phyloP scores from a whole-genome alignment of 2,797 vertebrate species.

The Mormyrops attenuatus region DNA sequence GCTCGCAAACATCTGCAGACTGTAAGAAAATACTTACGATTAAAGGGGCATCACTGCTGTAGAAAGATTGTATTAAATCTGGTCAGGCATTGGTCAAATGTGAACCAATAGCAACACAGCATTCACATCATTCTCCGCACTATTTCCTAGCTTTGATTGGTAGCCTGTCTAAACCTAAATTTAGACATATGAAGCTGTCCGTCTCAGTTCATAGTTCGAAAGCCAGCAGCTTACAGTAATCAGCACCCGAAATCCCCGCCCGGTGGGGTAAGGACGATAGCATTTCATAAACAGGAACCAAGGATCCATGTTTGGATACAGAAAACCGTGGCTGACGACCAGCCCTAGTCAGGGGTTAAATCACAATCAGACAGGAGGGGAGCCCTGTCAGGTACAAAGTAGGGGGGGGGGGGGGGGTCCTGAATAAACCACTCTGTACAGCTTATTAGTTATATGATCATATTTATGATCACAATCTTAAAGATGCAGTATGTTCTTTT shows the following conservation, averaged over 20 bases:
- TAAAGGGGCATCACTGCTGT: not conserved
- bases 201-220: not conserved
- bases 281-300: not conserved
- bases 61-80: not conserved
- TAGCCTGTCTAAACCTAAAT: not conserved
- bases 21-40: conserved; percentile 39
- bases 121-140: not conserved
- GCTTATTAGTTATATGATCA: not conserved
- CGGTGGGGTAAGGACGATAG: not conserved
- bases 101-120: not conserved
- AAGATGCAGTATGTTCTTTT: not conserved
- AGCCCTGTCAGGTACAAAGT: not conserved
- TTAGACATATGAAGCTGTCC: not conserved
- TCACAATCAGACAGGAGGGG: not conserved
- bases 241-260: not conserved
- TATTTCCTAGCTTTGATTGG: not conserved
- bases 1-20: conserved; percentile 86
- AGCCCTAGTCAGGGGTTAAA: not conserved
- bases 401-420: not conserved
- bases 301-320: not conserved
- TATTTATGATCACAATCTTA: not conserved
- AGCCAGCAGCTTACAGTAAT: not conserved
- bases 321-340: not conserved
- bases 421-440: not conserved
- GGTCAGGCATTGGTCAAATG: not conserved